Conservation (phyloP, 2,797 vertebrate species). For the Bovichtus variegatus region DNA sequence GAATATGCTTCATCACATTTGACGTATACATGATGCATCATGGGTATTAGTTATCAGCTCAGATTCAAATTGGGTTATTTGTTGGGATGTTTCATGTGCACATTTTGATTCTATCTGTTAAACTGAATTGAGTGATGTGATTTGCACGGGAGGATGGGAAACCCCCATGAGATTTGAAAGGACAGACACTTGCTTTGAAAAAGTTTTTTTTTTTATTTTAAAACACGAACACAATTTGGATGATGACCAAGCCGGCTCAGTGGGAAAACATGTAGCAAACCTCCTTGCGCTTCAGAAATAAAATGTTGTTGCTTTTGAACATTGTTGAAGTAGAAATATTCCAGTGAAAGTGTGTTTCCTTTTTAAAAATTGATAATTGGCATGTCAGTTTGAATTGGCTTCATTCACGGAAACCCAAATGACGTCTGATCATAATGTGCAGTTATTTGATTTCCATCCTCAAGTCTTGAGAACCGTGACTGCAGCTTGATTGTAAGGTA, state of each 20-base stretch:
- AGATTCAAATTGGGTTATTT: constrained; percentile 6
- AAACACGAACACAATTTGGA: not conserved
- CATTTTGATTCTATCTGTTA: not conserved
- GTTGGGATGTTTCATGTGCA: not conserved
- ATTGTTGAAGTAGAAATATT: constrained; percentile 28
- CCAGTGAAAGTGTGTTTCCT: constrained; percentile 38
- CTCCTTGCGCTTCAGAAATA: not conserved
- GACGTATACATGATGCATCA: constrained; percentile 30
- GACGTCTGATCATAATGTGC: constrained; percentile 62
- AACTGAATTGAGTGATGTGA: not conserved
- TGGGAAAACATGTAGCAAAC: constrained; percentile 22
- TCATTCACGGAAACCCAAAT: constrained; percentile 61
- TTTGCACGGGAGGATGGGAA: not conserved
- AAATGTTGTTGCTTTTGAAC: constrained; percentile 36
- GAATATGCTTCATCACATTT: constrained; percentile 27
- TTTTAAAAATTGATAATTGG: constrained; percentile 6
- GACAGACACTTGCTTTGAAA: not conserved
- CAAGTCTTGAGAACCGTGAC: constrained; percentile 48
- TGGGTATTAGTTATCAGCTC: constrained; percentile 5
- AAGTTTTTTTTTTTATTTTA: too few relatives aligned
- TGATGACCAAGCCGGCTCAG: not conserved
- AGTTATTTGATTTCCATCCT: constrained; percentile 71
- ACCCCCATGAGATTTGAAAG: not conserved
- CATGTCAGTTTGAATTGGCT: constrained; percentile 59
- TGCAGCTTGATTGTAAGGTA: constrained; percentile 64